Evolutionary conservation across 2,113 vertebrate species (phyloP), one percentile per base, ranked within the genome.

Genomic region (Halcyon senegalensis): DNA sequence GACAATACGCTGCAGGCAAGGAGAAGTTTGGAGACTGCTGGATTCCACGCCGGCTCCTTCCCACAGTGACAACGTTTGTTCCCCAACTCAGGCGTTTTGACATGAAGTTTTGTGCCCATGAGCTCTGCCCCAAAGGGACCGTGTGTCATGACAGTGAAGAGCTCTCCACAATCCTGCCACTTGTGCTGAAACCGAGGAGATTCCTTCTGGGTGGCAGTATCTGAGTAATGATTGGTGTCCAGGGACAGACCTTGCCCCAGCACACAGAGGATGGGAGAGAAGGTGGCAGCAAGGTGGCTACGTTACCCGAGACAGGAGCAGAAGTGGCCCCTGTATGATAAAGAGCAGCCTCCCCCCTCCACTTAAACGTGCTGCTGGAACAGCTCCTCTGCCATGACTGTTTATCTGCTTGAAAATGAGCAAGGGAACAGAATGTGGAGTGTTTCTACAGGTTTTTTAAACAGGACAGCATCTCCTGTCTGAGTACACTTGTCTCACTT

Each of bases 121-220:
- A 96, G 83, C 77, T 89, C 80, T 92, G 73, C 39, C 89, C 89
- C 87, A 68, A 64, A 95, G 96, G 84, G 60, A 84, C 69, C 7
- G 1, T 24, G 46, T 59, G 84, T 60, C 73, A 68, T 1, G 1
- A 3, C 59, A 16, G n/a, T 7, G 44, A 67, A 11, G 69, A 69
- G 79, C 2, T 81, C 68, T 27, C 70, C 56, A 31, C 73, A 60
- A 1, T 5, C 51, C 66, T 46, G 48, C 39, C 30, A 2, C 56
- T 13, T 25, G 33, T 10, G 16, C 27, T 9, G 44, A 55, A 28
- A 50, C 1, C 0, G 2, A 33, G 50, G 50, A 79, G 31, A 10
- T 4, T 13, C 79, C 27, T 10, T 74, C 14, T 7, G 74, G 63
- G 55, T 25, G 55, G 37, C 63, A 77, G 5, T 33, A 51, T n/a